phyloP scores from a whole-genome alignment of 1,140 invertebrate genomes.

The Drosophila albomicans region DNA sequence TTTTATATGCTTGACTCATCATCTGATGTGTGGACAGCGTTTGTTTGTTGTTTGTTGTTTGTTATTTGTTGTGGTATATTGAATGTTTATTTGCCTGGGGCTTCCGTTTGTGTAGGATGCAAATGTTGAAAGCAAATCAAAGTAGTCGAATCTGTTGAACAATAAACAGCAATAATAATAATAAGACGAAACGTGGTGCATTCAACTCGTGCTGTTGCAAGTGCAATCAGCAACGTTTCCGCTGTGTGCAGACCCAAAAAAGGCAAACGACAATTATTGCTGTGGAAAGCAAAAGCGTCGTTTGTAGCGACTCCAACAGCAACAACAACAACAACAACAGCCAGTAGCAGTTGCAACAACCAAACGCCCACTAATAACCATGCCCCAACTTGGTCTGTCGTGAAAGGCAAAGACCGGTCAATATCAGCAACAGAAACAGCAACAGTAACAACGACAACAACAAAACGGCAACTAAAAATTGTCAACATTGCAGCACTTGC shows the following conservation, averaged over 20 bases:
- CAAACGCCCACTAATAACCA: conserved; percentile 61
- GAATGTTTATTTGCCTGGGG: conserved; percentile 31
- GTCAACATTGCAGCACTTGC: conserved; percentile 73
- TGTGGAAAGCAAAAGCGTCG: conserved; percentile 57
- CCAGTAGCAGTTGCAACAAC: background rate
- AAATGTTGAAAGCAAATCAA: conserved; percentile 34
- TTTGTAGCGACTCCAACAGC: conserved; percentile 7
- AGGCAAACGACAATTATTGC: conserved; percentile 72
- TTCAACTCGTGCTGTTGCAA: conserved; percentile 26
- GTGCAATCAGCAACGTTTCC: conserved; percentile 61
- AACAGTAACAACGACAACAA: conserved; percentile 37
- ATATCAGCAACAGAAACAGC: conserved; percentile 27
- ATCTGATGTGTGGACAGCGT: conserved; percentile 14
- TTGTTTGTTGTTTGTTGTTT: conserved; percentile 23
- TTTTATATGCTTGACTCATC: conserved; percentile 72
- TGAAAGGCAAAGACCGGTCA: conserved; percentile 78
- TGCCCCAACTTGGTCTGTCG: conserved; percentile 31
- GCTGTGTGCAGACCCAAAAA: conserved; percentile 65
- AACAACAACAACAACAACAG: conserved; percentile 37
- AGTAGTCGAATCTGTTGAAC: conserved; percentile 49
- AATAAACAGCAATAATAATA: conserved; percentile 31
- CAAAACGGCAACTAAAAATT: conserved; percentile 53
- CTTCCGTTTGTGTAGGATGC: conserved; percentile 44
- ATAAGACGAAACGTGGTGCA: conserved; percentile 7
- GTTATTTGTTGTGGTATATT: conserved; percentile 27